Evolutionary conservation across 2,113 vertebrate genomes (phyloP).

Genomic region (Ascaphus truei): DNA sequence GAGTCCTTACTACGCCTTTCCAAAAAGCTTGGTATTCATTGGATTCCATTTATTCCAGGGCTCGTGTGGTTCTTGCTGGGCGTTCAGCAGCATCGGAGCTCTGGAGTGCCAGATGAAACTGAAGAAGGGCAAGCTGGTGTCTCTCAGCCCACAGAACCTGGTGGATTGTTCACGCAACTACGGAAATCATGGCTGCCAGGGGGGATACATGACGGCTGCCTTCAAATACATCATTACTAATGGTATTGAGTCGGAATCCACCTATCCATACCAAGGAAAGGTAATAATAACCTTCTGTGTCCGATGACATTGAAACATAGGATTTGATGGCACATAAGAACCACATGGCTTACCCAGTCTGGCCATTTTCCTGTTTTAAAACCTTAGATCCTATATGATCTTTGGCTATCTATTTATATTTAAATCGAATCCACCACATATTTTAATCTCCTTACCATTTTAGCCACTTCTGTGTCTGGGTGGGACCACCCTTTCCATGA

Average conservation of each 20-base stretch:
- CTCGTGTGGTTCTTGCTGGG: slow-evolving; percentile 70
- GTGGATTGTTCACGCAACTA: slow-evolving; percentile 65
- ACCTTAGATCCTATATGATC: too few species aligned
- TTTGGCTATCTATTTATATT: too few species aligned
- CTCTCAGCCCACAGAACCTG: slow-evolving; percentile 73
- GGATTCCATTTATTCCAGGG: too few species aligned
- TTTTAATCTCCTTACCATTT: too few species aligned
- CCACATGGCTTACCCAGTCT: too few species aligned
- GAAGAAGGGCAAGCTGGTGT: slow-evolving; percentile 56
- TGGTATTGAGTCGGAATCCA: slow-evolving; percentile 64
- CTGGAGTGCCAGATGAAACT: slow-evolving; percentile 68
- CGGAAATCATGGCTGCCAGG: slow-evolving; percentile 65
- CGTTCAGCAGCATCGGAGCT: slow-evolving; percentile 68
- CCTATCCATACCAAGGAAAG: slow-evolving; percentile 57
- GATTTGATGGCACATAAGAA: too few species aligned
- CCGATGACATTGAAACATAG: background rate
- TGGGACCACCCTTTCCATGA: too few species aligned
- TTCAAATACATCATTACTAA: slow-evolving; percentile 68
- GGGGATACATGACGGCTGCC: slow-evolving; percentile 53
- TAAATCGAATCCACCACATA: too few species aligned
- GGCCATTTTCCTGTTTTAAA: too few species aligned
- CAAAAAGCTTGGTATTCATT: too few species aligned
- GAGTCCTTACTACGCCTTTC: too few species aligned
- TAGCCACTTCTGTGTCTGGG: too few species aligned
- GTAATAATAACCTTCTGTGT: background rate